Base-by-base conservation (phyloP, 2,888 invertebrate species). In the Lithophane leautieri region DNA sequence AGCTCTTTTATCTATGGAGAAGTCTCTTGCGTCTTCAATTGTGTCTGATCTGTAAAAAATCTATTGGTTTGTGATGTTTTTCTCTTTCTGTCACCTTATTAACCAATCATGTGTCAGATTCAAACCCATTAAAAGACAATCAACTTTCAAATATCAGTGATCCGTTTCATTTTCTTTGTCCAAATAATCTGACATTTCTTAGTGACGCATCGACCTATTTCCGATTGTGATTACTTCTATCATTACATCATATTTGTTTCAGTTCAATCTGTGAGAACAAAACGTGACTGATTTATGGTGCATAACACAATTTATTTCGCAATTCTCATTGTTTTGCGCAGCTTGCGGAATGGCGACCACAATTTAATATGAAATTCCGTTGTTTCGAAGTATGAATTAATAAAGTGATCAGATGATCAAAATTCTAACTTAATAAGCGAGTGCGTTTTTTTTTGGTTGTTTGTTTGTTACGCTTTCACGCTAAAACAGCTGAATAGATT, bases 241-340 rank as follows among this genome's bases (percentile, higher is more conserved):
- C 44, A 70, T 68, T 83, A 62, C 62, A 34, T 68, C 60, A 80
- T 83, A 73, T 80, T 68, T 67, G 61, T 66, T 81, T 70, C 73
- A 84, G 66, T 74, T 80, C 70, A 80, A 84, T 80, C 67, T 70
- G 74, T 50, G 28, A 84, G 25, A 50, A 28, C 74, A 68, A 68
- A 70, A 80, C 74, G 63, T 74, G 81, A 84, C 70, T 84, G 84
- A 81, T 81, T 81, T 81, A 73, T 79, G 70, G 58, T 74, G 60
- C 74, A 68, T 70, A 74, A 79, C 67, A 60, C 62, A 79, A 81
- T 81, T 81, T 84, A 81, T 81, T 70, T 81, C 63, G 28, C 58
- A 73, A 83, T 73, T 56, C 63, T 54, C 70, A 50, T 74, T 84
- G 81, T 80, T 84, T 81, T 81, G 70, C 71, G 67, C 63, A 73